Conservation (phyloP, 2,797 vertebrate species). For the Microcaecilia unicolor region DNA sequence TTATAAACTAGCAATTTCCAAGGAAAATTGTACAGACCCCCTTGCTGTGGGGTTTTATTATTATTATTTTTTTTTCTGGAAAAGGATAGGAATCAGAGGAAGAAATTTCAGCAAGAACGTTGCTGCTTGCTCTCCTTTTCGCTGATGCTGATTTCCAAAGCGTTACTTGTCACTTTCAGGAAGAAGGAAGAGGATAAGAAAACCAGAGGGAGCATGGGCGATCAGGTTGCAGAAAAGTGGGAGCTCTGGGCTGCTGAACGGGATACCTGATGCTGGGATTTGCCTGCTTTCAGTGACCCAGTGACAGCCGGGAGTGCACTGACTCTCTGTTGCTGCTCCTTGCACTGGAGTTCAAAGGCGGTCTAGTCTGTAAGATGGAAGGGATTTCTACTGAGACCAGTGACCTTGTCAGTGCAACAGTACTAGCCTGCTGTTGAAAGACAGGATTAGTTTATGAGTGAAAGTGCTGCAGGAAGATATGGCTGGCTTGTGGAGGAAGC, state of each 20-base stretch:
- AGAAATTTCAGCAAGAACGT: too few relatives aligned
- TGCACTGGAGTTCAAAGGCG: too few relatives aligned
- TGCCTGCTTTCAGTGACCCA: conserved; percentile 13
- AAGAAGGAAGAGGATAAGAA: conserved; percentile 11
- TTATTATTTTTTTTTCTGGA: conserved; percentile 3
- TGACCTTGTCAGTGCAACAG: too few relatives aligned
- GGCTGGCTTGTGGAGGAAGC: too few relatives aligned
- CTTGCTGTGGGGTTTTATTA: not conserved
- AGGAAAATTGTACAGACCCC: conserved; percentile 11
- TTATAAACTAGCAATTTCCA: conserved; percentile 15
- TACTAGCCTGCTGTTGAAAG: too few relatives aligned
- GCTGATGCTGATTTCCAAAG: conserved; percentile 59
- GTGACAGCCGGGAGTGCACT: conserved; percentile 14
- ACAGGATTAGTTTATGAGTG: too few relatives aligned
- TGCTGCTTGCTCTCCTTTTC: too few relatives aligned
- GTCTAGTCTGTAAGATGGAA: too few relatives aligned
- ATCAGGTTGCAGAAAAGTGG: conserved; percentile 7
- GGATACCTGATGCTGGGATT: conserved; percentile 8
- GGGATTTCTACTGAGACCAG: too few relatives aligned
- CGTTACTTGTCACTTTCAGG: conserved; percentile 28
- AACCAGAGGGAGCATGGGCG: conserved; percentile 8
- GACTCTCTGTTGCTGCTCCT: too few relatives aligned
- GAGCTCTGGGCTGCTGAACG: conserved; percentile 1
- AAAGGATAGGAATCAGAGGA: conserved; percentile 5
- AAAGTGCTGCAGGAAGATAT: too few relatives aligned